Percentiles rank a stretch among this genome's conserved stretches.
phyloP scores from a whole-genome alignment of 2,113 vertebrate species.

The Hippopotamus amphibius region DNA sequence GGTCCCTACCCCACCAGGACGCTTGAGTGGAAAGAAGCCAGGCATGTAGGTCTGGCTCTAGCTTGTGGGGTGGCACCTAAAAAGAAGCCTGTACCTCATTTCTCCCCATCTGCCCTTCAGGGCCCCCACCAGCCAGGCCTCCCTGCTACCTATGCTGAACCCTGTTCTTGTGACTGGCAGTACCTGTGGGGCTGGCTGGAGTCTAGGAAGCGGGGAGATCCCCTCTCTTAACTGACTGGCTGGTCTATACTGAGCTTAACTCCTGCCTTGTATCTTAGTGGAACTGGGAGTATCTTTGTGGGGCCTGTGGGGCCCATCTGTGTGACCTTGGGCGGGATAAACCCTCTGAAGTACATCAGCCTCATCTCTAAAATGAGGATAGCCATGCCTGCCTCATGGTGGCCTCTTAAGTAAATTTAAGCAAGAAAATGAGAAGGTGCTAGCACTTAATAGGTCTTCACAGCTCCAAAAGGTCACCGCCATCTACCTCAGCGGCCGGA shows the following conservation, averaged over 20 bases:
- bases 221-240: neutral
- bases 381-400: neutral
- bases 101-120: neutral
- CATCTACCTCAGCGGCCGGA: neutral
- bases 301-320: neutral
- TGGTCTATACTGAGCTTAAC: neutral
- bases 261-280: neutral
- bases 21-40: neutral
- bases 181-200: neutral
- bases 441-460: neutral
- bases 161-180: neutral
- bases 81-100: accelerated
- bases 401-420: neutral
- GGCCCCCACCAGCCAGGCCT: neutral
- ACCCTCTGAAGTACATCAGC: too few species aligned
- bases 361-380: neutral
- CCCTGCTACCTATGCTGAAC: neutral
- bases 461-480: neutral
- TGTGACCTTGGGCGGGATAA: neutral
- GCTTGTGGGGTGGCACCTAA: neutral
- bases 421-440: neutral
- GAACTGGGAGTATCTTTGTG: neutral
- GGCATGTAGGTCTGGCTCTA: neutral
- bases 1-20: neutral
- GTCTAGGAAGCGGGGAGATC: neutral